Evolutionary conservation across 2,113 vertebrate genomes (phyloP).

Genomic region (Dicrurus megarhynchus): DNA sequence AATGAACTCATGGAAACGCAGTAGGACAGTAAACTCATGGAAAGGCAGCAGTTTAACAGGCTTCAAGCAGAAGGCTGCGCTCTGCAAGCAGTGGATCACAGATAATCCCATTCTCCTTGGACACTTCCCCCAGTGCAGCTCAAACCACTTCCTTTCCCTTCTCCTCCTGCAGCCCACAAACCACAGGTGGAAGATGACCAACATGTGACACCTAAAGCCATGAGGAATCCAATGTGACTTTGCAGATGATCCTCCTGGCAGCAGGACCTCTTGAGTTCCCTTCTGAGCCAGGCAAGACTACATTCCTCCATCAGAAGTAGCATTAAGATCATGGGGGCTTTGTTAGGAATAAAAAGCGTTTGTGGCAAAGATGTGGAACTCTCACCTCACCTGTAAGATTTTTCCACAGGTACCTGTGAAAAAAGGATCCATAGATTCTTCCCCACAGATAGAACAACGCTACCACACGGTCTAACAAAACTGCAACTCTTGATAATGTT

Average conservation of each 20-base stretch:
- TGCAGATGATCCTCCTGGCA: fast-evolving
- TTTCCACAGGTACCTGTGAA: neutral
- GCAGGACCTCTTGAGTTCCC: neutral
- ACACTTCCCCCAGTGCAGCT: neutral
- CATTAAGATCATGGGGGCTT: neutral
- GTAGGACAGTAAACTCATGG: neutral
- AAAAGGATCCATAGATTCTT: neutral
- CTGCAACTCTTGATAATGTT: neutral
- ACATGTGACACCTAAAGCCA: neutral
- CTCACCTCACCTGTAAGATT: neutral
- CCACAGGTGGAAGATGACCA: fast-evolving
- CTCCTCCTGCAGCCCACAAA: neutral
- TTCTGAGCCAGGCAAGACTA: neutral
- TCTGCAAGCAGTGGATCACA: fast-evolving
- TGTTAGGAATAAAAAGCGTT: neutral
- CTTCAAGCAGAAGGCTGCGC: neutral
- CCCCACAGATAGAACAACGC: neutral
- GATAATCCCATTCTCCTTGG: neutral
- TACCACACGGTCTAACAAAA: constrained; percentile 7
- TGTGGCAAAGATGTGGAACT: neutral
- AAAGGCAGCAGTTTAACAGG: neutral
- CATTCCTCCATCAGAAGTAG: fast-evolving
- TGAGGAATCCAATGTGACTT: fast-evolving
- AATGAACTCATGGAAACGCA: neutral
- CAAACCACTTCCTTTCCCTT: neutral